Conservation (phyloP, 92 coral and sea anemone genomes). For the Montipora capitata region DNA sequence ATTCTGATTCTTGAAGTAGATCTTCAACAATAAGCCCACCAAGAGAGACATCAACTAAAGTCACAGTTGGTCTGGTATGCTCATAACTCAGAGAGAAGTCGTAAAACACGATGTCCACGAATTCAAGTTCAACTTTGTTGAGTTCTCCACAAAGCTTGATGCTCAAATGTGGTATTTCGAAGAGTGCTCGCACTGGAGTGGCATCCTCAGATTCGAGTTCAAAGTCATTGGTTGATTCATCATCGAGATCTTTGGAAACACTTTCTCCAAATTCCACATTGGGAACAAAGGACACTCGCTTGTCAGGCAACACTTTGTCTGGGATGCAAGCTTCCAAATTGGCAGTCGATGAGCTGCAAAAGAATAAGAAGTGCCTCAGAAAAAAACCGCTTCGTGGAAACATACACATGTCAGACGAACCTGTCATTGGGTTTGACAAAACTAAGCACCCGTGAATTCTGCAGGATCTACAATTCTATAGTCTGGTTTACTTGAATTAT, state of each 20-base stretch:
- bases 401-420: no score
- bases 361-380: not conserved
- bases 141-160: conserved; percentile 94
- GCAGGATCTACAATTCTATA: no score
- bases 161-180: conserved; percentile 93
- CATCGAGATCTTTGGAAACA: conserved; percentile 15
- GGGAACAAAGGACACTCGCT: conserved; percentile 74
- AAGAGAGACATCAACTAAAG: conserved; percentile 86
- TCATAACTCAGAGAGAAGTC: conserved; percentile 86
- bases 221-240: conserved; percentile 34
- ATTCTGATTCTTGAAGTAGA: conserved; percentile 89
- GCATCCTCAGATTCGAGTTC: conserved; percentile 69
- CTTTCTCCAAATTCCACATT: conserved; percentile 50
- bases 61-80: conserved; percentile 81
- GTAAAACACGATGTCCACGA: conserved; percentile 89
- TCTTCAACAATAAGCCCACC: conserved; percentile 96
- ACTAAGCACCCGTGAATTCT: no score
- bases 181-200: conserved; percentile 86
- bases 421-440: no score
- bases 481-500: no score
- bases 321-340: conserved; percentile 72
- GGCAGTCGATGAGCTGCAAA: conserved; percentile 81
- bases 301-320: conserved; percentile 57
- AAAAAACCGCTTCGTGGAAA: not conserved
- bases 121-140: conserved; percentile 86